Evolutionary conservation across 1,140 invertebrate genomes (phyloP).

Genomic region (Trichonephila inaurata): DNA sequence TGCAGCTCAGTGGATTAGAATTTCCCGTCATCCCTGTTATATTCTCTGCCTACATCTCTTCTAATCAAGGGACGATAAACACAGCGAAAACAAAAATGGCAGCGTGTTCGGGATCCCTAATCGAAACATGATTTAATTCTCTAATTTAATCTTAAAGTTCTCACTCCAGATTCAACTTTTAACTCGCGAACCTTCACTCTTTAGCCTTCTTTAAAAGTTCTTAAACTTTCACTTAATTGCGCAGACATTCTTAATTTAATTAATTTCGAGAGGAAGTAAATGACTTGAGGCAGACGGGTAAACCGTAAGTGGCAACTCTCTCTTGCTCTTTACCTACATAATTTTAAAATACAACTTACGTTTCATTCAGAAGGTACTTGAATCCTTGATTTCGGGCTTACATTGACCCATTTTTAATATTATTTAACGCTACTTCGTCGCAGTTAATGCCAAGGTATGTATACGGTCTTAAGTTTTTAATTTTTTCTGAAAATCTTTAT

Average conservation of each 20-base stretch:
- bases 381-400: no score
- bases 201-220: constrained; percentile 25
- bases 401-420: no score
- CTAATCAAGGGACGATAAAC: not conserved
- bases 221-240: constrained; percentile 32
- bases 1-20: not conserved
- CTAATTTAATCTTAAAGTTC: constrained; percentile 39
- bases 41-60: not conserved
- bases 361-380: no score
- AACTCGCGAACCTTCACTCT: not conserved
- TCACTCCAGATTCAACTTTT: not conserved
- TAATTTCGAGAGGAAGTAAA: not conserved
- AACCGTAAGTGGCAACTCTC: no score
- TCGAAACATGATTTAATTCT: constrained; percentile 7
- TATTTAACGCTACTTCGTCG: no score
- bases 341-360: no score
- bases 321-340: not conserved
- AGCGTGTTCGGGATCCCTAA: not conserved
- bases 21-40: not conserved
- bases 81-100: not conserved
- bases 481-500: no score
- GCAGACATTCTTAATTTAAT: constrained; percentile 31
- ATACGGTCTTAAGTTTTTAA: no score
- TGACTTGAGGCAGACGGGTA: not conserved
- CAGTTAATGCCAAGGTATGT: no score